Evolutionary conservation across 92 coral and sea anemone genomes (phyloP), one percentile per base, ranked within the genome.

Genomic region (Metridium senile): DNA sequence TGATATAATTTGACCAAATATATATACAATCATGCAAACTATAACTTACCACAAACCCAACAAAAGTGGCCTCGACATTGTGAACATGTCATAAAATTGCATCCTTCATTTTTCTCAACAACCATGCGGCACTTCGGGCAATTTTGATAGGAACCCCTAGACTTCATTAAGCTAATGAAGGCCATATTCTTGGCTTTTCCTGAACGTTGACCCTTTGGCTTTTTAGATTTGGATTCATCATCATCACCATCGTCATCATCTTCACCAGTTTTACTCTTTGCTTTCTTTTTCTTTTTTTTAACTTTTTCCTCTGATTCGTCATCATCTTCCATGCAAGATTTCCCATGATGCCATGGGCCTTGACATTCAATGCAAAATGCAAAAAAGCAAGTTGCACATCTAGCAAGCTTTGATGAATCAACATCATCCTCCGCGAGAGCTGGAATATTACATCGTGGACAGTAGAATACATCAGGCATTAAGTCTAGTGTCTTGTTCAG

Each of bases 41-140:
- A n/a, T n/a, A 39, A 70, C 97, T 78, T 85, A 95, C 99, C 99
- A 92, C 99, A 95, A n/a, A 25, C 62, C 93, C 97, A 95, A 64
- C 99, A 95, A 69, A 95, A 95, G 45, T 57, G 59, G 16, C 88
- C 85, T 16, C 85, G 30, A 33, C 99, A 95, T n/a, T 93, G 97
- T 0, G 91, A 84, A 51, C 99, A 95, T 67, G 80, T 86, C 99
- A 95, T 95, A 78, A 85, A 86, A 69, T 95, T 85, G 75, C 99
- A 95, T 43, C 99, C 99, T n/a, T 79, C n/a, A 27, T 66, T 73
- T 72, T 85, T 90, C 82, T 95, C 99, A 9, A 95, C 90, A 65
- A 91, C 83, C 69, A 83, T 82, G 62, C 77, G 83, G 54, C 99
- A 95, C 56, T 84, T 80, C 0, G 99, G 99, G 66, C 99, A 95